phyloP scores from a whole-genome alignment of 2,888 invertebrate genomes.

The Gasteruption jaculator region DNA sequence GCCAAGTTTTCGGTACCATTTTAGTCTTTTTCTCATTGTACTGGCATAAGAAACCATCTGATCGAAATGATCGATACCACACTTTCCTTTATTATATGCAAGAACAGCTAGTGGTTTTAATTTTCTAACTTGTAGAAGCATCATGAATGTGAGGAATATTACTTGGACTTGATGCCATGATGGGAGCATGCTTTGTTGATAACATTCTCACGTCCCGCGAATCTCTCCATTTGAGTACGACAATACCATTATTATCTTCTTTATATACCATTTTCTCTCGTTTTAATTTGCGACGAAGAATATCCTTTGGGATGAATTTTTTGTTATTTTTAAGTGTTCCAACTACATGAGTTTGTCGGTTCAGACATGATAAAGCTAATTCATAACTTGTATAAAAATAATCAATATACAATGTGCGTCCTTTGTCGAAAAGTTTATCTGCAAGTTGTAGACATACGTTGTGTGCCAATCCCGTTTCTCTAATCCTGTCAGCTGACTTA shows the following conservation, averaged over 20 bases:
- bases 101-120: too few species aligned
- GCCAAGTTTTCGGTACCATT: constrained; percentile 1
- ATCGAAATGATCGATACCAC: too few species aligned
- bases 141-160: constrained; percentile 8
- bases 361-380: constrained; percentile 11
- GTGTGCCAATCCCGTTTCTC: constrained; percentile 1
- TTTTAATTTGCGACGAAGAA: constrained; percentile 25
- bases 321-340: constrained; percentile 27
- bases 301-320: constrained; percentile 27
- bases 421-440: constrained; percentile 5
- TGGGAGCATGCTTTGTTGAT: constrained; percentile 33
- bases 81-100: too few species aligned
- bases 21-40: too few species aligned
- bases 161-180: constrained; percentile 19
- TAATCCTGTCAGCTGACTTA: background rate
- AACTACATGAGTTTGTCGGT: constrained; percentile 22
- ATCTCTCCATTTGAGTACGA: too few species aligned
- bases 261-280: constrained; percentile 27
- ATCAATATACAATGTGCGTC: background rate
- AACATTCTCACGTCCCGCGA: too few species aligned
- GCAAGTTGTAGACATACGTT: too few species aligned
- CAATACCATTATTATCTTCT: constrained; percentile 34
- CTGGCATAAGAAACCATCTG: too few species aligned
- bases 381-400: constrained; percentile 27
- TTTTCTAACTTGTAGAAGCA: background rate